Evolutionary conservation across 2,113 vertebrate genomes (phyloP).

Genomic region (Axis porcinus): DNA sequence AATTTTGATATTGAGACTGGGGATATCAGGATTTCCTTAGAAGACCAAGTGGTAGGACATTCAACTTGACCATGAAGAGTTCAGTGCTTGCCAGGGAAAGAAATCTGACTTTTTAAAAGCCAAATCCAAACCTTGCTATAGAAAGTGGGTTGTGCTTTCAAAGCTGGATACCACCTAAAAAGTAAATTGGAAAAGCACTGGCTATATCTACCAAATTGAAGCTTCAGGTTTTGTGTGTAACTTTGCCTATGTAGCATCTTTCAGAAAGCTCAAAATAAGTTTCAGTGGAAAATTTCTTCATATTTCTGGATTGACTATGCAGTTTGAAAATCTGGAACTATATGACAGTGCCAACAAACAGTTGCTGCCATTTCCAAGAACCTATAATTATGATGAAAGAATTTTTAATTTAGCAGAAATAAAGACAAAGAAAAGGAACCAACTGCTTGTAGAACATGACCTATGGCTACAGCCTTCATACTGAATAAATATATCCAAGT

Average conservation of each 20-base stretch:
- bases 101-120: not conserved
- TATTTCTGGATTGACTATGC: not conserved
- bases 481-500: not conserved
- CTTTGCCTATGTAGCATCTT: not conserved
- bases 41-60: not conserved
- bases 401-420: constrained; percentile 29
- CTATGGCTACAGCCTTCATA: not conserved
- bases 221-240: not conserved
- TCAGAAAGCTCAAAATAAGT: constrained; percentile 17
- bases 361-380: constrained; percentile 26
- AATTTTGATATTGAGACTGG: not conserved
- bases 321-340: constrained; percentile 21
- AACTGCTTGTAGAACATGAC: not conserved
- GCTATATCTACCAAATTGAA: not conserved
- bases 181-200: not conserved
- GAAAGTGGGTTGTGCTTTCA: not conserved
- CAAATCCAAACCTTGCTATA: not conserved
- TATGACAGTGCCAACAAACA: constrained; percentile 8
- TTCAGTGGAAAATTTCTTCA: not conserved
- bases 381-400: not conserved
- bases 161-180: not conserved
- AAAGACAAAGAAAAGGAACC: not conserved
- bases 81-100: not conserved
- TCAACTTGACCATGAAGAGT: not conserved
- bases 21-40: not conserved